Evolutionary conservation across 2,888 invertebrate genomes (phyloP).

Genomic region (Cerastoderma edule): DNA sequence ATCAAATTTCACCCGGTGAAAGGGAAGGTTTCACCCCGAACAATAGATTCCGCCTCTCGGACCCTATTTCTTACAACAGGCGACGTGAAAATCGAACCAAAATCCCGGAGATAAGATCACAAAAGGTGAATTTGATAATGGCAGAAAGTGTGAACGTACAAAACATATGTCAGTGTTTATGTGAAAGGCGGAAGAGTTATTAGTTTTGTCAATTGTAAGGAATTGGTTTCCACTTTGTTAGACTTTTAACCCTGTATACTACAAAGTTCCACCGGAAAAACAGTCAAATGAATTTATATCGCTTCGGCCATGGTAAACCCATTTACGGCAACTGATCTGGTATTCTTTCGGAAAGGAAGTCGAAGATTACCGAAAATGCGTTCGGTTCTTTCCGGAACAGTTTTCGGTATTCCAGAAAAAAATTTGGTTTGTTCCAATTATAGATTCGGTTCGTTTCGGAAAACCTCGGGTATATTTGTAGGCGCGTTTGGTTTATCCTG

Average conservation of each 20-base stretch:
- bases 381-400: no score
- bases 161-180: constrained; percentile 50
- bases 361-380: no score
- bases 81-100: constrained; percentile 50
- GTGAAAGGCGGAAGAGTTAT: constrained; percentile 15
- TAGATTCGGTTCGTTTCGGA: no score
- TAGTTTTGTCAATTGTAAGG: neutral
- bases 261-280: no score
- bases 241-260: neutral
- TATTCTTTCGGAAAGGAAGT: no score
- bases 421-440: no score
- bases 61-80: constrained; percentile 7
- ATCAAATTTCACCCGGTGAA: constrained; percentile 25
- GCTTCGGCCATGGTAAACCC: no score
- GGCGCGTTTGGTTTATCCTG: no score
- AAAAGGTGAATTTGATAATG: constrained; percentile 49
- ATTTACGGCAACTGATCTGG: no score
- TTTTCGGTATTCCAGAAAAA: no score
- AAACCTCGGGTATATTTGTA: no score
- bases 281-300: no score
- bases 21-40: constrained; percentile 13
- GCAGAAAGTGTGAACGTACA: constrained; percentile 54
- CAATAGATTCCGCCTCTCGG: neutral
- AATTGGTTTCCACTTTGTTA: neutral
- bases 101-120: constrained; percentile 38